Base-by-base conservation (phyloP, 2,113 vertebrate species). In the Neodontobutis hainanensis region DNA sequence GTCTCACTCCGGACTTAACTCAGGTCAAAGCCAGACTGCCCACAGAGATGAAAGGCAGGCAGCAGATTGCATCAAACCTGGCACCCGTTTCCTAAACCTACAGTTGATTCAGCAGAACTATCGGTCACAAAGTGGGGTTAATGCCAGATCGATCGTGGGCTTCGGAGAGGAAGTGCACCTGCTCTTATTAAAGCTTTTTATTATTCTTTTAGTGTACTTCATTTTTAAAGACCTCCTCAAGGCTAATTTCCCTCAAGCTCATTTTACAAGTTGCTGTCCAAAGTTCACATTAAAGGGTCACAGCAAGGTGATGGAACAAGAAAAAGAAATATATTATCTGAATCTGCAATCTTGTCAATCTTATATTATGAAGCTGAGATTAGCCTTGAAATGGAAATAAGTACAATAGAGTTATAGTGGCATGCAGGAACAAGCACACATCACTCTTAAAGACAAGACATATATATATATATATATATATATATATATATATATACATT, bases 141-240 rank as follows among this genome's bases (percentile, higher is more conserved):
- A 76, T 70, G 48, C 40, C 12, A 12, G 12, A 59, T 59, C 36
- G 2, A 65, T 68, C 12, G 11, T 6, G 40, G 16, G 5, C 27
- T 44, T 49, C 32, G 55, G 48, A 61, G 44, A 46, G 16, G 38
- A 9, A 60, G 59, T 52, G 5, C 35, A 47, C 53, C 6, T 7
- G 50, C 51, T 68, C 56, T 46, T 61, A 43, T 74, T 74, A 66
- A 75, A 43, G 57, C 57, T 38, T 67, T 69, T 62, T 46, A 71
- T 75, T 70, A 80, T 75, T 66, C 51, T 34, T 70, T 53, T 8
- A 38, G 40, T 4, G 5, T 34, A 27, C 34, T 70, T 57, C 53
- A 70, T 75, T 70, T 70, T 70, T 70, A 56, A 71, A 63, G 57
- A 48, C 35, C 47, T 49, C 44, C 55, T 71, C 47, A 42, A 61